Percentiles rank a stretch among this genome's conserved stretches.
Conservation (phyloP, 2,797 vertebrate species). For the Myripristis jacobus region DNA sequence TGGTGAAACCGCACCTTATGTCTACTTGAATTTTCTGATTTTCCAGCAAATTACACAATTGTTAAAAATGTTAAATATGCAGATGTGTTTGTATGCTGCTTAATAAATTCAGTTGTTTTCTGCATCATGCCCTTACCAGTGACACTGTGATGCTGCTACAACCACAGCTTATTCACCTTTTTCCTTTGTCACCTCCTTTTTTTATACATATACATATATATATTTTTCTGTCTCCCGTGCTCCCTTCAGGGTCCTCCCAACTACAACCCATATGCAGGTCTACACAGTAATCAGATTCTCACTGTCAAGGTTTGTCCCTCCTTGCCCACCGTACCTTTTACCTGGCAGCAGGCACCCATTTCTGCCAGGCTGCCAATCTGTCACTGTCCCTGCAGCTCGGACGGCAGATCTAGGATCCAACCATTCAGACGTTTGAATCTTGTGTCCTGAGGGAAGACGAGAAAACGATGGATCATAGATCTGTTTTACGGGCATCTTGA, state of each 20-base stretch:
- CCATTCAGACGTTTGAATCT: neutral
- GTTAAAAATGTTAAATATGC: too few species aligned
- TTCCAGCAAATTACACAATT: too few species aligned
- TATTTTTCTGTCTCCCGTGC: constrained; percentile 50
- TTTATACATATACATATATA: too few species aligned
- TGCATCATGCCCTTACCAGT: too few species aligned
- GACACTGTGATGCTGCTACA: too few species aligned
- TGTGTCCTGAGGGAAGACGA: neutral
- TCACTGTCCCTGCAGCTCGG: constrained; percentile 40
- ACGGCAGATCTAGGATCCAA: constrained; percentile 6
- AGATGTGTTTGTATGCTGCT: too few species aligned
- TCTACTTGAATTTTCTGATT: too few species aligned
- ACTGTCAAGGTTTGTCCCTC: constrained; percentile 84
- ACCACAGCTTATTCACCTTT: constrained; percentile 28
- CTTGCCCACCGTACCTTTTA: constrained; percentile 7
- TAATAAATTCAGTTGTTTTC: too few species aligned
- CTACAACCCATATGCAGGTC: constrained; percentile 77
- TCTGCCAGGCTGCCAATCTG: constrained; percentile 56
- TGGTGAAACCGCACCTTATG: too few species aligned
- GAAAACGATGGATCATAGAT: neutral
- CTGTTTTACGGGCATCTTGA: neutral
- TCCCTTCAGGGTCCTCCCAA: constrained; percentile 80
- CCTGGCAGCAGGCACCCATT: constrained; percentile 45
- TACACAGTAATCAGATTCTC: constrained; percentile 89
- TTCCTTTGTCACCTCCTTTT: constrained; percentile 6